These are phyloP conservation scores for Chaetops frenatus DNA, from an alignment of 2,113 vertebrate species.

Conservation along the genomic window DNA sequence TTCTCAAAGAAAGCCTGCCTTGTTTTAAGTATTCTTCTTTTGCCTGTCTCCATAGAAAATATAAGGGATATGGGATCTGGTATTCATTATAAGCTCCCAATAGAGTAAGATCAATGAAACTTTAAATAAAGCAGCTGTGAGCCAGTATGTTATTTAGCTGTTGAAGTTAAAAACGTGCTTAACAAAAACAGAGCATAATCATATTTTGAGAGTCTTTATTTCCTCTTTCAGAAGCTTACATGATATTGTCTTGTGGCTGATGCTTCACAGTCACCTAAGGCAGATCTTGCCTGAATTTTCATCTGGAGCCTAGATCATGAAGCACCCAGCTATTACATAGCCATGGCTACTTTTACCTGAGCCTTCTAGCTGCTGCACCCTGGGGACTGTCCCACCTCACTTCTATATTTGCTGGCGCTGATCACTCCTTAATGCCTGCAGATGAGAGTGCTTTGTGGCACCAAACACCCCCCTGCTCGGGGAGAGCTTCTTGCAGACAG, in stretches of 20 bases:
- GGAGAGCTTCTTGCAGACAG: neutral
- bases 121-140: conserved; percentile 20
- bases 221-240: rapidly evolving
- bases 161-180: neutral
- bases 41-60: neutral
- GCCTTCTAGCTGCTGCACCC: neutral
- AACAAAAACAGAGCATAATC: neutral
- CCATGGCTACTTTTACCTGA: neutral
- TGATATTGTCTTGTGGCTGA: neutral
- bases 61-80: neutral
- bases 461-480: neutral
- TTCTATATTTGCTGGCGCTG: neutral
- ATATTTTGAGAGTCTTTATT: neutral
- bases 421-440: neutral
- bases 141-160: neutral
- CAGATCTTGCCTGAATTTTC: neutral
- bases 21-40: conserved; percentile 1
- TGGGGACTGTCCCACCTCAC: neutral
- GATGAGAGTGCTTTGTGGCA: neutral
- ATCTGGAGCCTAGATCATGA: neutral
- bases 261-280: neutral
- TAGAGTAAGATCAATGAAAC: neutral
- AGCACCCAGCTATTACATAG: neutral
- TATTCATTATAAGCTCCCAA: conserved; percentile 26
- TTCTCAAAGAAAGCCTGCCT: conserved; percentile 10